phyloP scores from a whole-genome alignment of 2,797 vertebrate genomes.

The Gymnothorax javanicus region DNA sequence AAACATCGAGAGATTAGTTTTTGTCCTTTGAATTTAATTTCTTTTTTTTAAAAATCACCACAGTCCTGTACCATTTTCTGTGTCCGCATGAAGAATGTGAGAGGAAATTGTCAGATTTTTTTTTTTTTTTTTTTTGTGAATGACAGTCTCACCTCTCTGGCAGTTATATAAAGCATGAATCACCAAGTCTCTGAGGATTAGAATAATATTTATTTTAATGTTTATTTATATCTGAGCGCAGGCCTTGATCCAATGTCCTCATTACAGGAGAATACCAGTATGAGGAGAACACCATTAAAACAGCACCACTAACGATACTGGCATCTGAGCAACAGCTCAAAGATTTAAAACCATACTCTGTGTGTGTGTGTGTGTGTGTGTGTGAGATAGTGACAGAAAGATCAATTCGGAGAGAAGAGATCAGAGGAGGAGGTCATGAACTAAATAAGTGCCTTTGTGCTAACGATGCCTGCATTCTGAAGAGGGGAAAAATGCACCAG shows the following conservation, averaged over 20 bases:
- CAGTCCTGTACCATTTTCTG: not conserved
- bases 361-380: not conserved
- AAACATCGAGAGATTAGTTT: not conserved
- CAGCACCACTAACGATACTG: not conserved
- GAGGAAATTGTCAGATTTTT: not conserved
- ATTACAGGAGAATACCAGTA: conserved; percentile 19
- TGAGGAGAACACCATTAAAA: not conserved
- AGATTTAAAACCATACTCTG: not conserved
- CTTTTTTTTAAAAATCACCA: not conserved
- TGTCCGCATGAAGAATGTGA: not conserved
- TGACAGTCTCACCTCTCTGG: conserved; percentile 50
- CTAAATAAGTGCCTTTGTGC: not conserved
- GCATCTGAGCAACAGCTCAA: conserved; percentile 4
- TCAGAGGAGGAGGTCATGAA: not conserved
- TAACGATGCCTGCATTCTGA: not conserved
- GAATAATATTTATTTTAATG: conserved; percentile 62
- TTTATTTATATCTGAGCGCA: conserved; percentile 43
- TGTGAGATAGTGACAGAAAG: not conserved
- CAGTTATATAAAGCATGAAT: conserved; percentile 69
- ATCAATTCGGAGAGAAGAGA: not conserved
- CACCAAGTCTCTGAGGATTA: conserved; percentile 62
- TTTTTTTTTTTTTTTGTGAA: conserved; percentile 65
- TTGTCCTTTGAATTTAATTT: not conserved
- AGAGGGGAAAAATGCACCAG: not conserved
- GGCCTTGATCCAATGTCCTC: conserved; percentile 14